Base-by-base conservation (phyloP, 2,888 invertebrate species). In the Chydorus sphaericus region DNA sequence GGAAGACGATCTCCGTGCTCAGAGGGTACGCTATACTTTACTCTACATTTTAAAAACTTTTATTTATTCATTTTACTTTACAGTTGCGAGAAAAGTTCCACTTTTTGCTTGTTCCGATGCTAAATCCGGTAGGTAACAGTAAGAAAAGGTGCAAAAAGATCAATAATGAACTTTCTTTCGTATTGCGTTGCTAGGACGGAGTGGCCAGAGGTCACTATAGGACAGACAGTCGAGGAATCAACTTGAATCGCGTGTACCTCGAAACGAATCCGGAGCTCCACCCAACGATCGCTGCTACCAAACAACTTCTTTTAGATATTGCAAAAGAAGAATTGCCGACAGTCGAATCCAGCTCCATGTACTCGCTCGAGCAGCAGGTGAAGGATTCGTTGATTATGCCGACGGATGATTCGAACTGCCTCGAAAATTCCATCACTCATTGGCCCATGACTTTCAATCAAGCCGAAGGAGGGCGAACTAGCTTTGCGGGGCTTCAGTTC, bases 31-130 rank as follows among this genome's bases (percentile, higher is more conserved):
- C n/a, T n/a, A n/a, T n/a, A n/a, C n/a, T n/a, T n/a, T n/a, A n/a
- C n/a, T n/a, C n/a, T n/a, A n/a, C n/a, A n/a, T n/a, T n/a, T n/a
- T n/a, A n/a, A n/a, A n/a, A n/a, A n/a, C n/a, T n/a, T n/a, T n/a
- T n/a, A n/a, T n/a, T n/a, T n/a, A n/a, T n/a, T n/a, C n/a, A n/a
- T n/a, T n/a, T n/a, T n/a, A n/a, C n/a, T n/a, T n/a, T n/a, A n/a
- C n/a, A 77, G 57, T 72, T 92, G 48, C 75, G 91, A 54, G 80
- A 79, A 64, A 66, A 79, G 48, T 87, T 84, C 67, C 87, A 92
- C 61, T 91, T 92, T 74, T 91, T 91, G 71, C 72, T 92, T 67
- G 81, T 92, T 61, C 92, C 92, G 0, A 85, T 91, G 73, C 70
- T 92, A 60, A 92, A 92, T 73, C 92, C 92, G 0, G n/a, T n/a